These are phyloP conservation scores for Platanista minor DNA, from an alignment of 2,113 vertebrate species.

Conservation along the genomic window DNA sequence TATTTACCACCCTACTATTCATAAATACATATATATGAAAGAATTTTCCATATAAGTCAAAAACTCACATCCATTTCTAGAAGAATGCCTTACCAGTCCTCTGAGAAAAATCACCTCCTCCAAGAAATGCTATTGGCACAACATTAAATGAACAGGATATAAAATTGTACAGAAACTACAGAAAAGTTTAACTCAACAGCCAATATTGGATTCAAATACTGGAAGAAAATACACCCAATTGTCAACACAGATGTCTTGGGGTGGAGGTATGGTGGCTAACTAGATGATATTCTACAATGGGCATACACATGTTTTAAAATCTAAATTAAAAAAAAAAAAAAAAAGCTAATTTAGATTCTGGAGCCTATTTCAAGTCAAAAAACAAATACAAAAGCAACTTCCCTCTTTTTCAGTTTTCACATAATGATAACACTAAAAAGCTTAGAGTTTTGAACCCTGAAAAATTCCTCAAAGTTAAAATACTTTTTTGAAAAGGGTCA, in stretches of 20 bases:
- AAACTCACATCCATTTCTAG: not conserved
- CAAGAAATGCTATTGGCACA: constrained; percentile 40
- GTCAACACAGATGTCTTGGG: not conserved
- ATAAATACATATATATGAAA: not conserved
- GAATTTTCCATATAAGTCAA: not conserved
- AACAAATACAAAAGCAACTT: not conserved
- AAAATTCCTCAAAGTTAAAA: constrained; percentile 20
- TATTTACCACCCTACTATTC: not conserved
- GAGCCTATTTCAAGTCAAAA: not conserved
- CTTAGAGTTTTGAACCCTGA: not conserved
- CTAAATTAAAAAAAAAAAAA: not conserved
- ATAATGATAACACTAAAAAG: not conserved
- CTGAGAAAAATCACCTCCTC: constrained; percentile 7
- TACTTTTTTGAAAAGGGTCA: not conserved
- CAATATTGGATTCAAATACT: not conserved
- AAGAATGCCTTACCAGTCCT: not conserved
- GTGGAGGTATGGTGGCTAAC: not conserved
- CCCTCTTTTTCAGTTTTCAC: not conserved
- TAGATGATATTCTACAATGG: not conserved
- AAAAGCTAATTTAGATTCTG: not conserved
- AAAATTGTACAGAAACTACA: not conserved
- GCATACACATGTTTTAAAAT: not conserved
- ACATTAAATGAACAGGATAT: not conserved
- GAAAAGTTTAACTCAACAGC: not conserved
- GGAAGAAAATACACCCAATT: not conserved